Evolutionary conservation across 2,888 invertebrate genomes (phyloP), one percentile per base, ranked within the genome.

Genomic region (Hypena proboscidalis): DNA sequence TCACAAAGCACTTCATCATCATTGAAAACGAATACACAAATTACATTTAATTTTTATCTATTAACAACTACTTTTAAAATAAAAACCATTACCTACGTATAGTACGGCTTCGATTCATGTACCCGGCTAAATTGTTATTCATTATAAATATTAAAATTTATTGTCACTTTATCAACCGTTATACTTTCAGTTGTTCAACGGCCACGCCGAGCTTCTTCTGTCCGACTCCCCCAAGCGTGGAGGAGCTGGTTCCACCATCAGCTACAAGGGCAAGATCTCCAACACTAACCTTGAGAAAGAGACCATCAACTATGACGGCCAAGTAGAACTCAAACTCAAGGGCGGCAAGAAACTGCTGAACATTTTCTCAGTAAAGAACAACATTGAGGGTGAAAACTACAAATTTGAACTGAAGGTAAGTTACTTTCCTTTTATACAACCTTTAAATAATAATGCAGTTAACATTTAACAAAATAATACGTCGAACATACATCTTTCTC

Each of bases 171-270:
- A 17, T 14, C n/a, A 13, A 20, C 11, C 1, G 2, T 20, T 4
- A 4, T 3, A 19, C 6, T 36, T 20, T 4, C 21, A 89, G 89
- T 63, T 75, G 0, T 67, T 71, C 60, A 86, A 80, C 26, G 87
- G 89, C 0, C 62, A 82, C 13, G 76, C 66, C 0, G 75, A 85
- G 3, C 29, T 81, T 0, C 13, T 74, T 0, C 48, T 90, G 5
- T 77, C 84, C 0, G 90, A 90, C 40, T 78, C 87, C 0, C 55
- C 73, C 1, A 83, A 85, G 29, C 85, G 86, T 1, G 89, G 88
- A 4, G 83, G 72, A 0, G 57, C 72, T 0, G 80, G 78, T 0
- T 89, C 90, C 9, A 76, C 61, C 34, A 72, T 90, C 51, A 67
- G 57, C 9, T 85, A 86, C 70, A 82, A 81, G 30, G 77, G 65